Evolutionary conservation across 1,140 invertebrate genomes (phyloP).

Genomic region (Trypoxylus dichotomus): DNA sequence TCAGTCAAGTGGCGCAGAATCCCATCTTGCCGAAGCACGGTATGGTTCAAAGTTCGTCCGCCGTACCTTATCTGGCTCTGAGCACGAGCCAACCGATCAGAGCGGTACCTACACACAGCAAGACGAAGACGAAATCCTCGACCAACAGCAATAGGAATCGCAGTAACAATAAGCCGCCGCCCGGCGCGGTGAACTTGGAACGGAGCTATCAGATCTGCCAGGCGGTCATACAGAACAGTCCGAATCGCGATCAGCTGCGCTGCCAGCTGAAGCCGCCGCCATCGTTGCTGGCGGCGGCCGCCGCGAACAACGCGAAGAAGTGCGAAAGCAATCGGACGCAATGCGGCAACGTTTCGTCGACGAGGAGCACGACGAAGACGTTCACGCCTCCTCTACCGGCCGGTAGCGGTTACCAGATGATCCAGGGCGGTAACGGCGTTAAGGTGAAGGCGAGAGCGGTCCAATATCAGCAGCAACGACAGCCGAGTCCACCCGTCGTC

Average conservation of each 20-base stretch:
- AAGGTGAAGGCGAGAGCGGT: slow-evolving; percentile 46
- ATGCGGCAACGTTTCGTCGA: slow-evolving; percentile 48
- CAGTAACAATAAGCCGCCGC: slow-evolving; percentile 71
- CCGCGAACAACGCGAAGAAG: slow-evolving; percentile 47
- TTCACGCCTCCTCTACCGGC: slow-evolving; percentile 52
- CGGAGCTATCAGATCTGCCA: slow-evolving; percentile 95
- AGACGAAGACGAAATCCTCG: slow-evolving; percentile 45
- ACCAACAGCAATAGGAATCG: slow-evolving; percentile 52
- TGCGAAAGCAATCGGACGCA: slow-evolving; percentile 43
- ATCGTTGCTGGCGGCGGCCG: slow-evolving; percentile 62
- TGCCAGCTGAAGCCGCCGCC: slow-evolving; percentile 83
- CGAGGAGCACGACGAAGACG: slow-evolving; percentile 48
- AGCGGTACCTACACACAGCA: slow-evolving; percentile 52
- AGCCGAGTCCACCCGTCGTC: slow-evolving; percentile 56
- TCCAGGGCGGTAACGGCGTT: slow-evolving; percentile 47
- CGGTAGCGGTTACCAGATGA: slow-evolving; percentile 42
- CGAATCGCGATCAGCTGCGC: slow-evolving; percentile 83
- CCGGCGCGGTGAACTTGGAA: slow-evolving; percentile 87
- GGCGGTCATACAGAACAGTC: slow-evolving; percentile 90
- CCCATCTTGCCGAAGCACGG: slow-evolving; percentile 43
- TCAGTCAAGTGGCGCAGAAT: slow-evolving; percentile 43
- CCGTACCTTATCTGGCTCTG: slow-evolving; percentile 58
- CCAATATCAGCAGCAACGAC: slow-evolving; percentile 48
- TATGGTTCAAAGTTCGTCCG: slow-evolving; percentile 54
- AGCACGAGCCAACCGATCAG: slow-evolving; percentile 54